Conservation (phyloP, 92 coral and sea anemone genomes). For the Epizoanthus rinbou region DNA sequence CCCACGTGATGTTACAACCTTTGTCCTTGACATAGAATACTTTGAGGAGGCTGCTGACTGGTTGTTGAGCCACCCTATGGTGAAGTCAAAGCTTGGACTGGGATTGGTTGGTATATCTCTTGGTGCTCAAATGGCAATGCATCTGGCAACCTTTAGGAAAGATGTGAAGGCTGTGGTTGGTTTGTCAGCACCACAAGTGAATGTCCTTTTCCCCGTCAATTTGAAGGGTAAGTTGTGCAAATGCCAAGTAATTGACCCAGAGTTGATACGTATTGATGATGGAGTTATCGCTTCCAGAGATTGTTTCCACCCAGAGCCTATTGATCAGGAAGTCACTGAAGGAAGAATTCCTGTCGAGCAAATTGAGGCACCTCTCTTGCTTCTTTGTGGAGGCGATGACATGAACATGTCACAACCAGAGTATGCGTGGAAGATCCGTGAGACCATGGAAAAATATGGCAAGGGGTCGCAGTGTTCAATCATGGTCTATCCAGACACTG, state of each 20-base stretch:
- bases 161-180: slow-evolving; percentile 29
- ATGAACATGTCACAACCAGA: slow-evolving; percentile 37
- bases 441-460: slow-evolving; percentile 33
- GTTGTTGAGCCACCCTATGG: slow-evolving; percentile 61
- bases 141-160: slow-evolving; percentile 20
- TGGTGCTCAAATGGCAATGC: slow-evolving; percentile 45
- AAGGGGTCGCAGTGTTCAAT: slow-evolving; percentile 33
- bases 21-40: slow-evolving; percentile 66
- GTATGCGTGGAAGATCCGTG: slow-evolving; percentile 15
- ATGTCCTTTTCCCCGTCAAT: slow-evolving; percentile 42
- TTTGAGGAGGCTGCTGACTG: slow-evolving; percentile 77
- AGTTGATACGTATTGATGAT: slow-evolving; percentile 6
- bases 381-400: slow-evolving; percentile 32
- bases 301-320: slow-evolving; percentile 23
- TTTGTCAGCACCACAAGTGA: slow-evolving; percentile 26
- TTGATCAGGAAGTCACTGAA: slow-evolving; percentile 27
- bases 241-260: not conserved
- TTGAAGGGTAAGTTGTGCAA: slow-evolving; percentile 16
- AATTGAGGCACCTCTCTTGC: slow-evolving; percentile 15
- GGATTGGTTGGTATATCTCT: slow-evolving; percentile 32
- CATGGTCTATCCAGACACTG: slow-evolving; percentile 17
- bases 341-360: slow-evolving; percentile 39
- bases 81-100: slow-evolving; percentile 33
- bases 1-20: slow-evolving; percentile 50
- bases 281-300: not conserved